Evolutionary conservation across 2,888 invertebrate genomes (phyloP).

Genomic region (Prenolepis imparis): DNA sequence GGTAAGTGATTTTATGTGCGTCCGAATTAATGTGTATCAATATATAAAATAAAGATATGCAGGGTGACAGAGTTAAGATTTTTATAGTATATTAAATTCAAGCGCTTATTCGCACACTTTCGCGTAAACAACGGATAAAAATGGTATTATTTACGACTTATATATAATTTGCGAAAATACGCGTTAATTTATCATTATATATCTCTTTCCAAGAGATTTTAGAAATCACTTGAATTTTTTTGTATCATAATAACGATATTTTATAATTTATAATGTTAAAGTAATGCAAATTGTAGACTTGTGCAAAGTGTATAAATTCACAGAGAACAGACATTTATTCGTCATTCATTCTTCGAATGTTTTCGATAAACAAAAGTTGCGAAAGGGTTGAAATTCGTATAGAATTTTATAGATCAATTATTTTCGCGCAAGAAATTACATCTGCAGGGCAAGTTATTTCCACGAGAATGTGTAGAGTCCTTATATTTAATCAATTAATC

Average conservation of each 20-base stretch:
- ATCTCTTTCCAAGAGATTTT: conserved; percentile 7
- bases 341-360: neutral
- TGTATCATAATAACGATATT: conserved; percentile 2
- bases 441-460: conserved; percentile 29
- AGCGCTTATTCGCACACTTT: neutral
- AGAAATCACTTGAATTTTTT: conserved; percentile 5
- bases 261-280: conserved; percentile 15
- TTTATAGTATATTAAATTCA: neutral
- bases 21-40: neutral
- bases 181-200: neutral
- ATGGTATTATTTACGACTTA: conserved; percentile 5
- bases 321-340: neutral
- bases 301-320: neutral
- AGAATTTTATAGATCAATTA: conserved; percentile 40
- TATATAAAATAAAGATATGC: conserved; percentile 13
- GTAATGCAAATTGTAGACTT: neutral
- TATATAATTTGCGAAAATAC: conserved; percentile 16
- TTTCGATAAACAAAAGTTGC: conserved; percentile 18
- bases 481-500: neutral
- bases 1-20: neutral
- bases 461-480: neutral
- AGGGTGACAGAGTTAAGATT: neutral
- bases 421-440: conserved; percentile 47
- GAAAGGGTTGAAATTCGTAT: conserved; percentile 54
- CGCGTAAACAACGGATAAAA: conserved; percentile 2